These are phyloP conservation scores for Reinhardtius hippoglossoides DNA, from an alignment of 2,113 vertebrate species.

Conservation along the genomic window DNA sequence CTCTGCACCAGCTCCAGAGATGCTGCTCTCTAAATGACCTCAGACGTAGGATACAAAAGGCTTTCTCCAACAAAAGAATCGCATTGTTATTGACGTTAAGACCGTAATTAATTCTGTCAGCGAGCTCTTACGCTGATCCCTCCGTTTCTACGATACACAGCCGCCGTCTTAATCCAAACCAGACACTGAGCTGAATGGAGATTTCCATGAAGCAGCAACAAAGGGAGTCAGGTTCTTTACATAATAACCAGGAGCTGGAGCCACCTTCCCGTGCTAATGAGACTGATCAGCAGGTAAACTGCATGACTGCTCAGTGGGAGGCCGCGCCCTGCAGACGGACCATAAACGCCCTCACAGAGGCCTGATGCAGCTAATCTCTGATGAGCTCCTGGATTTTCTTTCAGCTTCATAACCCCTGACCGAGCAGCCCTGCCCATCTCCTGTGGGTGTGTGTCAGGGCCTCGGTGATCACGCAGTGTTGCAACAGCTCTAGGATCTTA, in stretches of 20 bases:
- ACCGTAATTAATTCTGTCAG: not conserved
- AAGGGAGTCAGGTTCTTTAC: constrained; percentile 46
- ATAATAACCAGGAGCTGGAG: constrained; percentile 15
- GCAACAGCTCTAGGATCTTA: not conserved
- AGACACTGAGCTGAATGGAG: constrained; percentile 49
- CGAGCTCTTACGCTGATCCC: not conserved
- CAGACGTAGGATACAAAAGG: not conserved
- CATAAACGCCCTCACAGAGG: not conserved
- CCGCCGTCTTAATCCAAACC: constrained; percentile 42
- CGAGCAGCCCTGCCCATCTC: constrained; percentile 11
- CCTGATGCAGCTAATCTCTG: constrained; percentile 23
- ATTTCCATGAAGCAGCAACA: constrained; percentile 55
- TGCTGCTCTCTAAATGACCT: constrained; percentile 10
- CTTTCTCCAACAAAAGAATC: constrained; percentile 13
- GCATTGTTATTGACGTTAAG: not conserved
- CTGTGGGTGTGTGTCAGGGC: not conserved
- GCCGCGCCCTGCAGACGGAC: constrained; percentile 37
- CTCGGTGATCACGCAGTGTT: not conserved
- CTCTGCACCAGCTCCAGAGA: no score
- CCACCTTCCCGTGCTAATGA: constrained; percentile 26
- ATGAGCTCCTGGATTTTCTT: constrained; percentile 31
- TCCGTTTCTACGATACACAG: not conserved
- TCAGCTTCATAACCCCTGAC: constrained; percentile 3
- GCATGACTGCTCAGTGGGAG: constrained; percentile 7
- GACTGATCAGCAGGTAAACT: constrained; percentile 33